Conservation (phyloP, 1,140 invertebrate genomes). For the Anoplophora glabripennis region DNA sequence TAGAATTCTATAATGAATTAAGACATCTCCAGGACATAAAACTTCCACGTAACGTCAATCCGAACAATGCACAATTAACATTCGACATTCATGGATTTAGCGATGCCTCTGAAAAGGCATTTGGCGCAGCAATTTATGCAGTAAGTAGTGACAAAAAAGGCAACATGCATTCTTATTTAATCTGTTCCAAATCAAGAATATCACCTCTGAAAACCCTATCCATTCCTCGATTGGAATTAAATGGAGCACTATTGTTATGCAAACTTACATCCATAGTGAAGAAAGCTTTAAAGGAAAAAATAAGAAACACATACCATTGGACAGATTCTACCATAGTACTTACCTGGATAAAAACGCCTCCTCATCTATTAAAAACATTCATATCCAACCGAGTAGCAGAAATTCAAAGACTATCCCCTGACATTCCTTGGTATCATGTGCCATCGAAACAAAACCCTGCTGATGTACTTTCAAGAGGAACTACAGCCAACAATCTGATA, state of each 20-base stretch:
- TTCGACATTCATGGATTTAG: conserved; percentile 39
- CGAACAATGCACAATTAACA: neutral
- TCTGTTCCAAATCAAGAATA: conserved; percentile 40
- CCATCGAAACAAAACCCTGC: conserved; percentile 41
- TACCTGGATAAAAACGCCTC: conserved; percentile 38
- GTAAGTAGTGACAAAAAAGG: conserved; percentile 21
- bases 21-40: neutral
- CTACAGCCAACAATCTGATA: conserved; percentile 3
- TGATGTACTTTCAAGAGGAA: conserved; percentile 27
- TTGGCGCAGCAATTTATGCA: conserved; percentile 41
- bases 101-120: conserved; percentile 37
- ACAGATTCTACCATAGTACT: conserved; percentile 27
- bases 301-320: conserved; percentile 14
- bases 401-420: conserved; percentile 31
- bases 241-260: conserved; percentile 36
- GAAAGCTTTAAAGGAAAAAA: too few species aligned
- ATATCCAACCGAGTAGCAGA: conserved; percentile 37
- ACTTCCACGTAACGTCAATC: neutral
- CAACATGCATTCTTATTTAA: conserved; percentile 20
- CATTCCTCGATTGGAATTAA: conserved; percentile 40
- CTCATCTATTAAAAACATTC: conserved; percentile 37
- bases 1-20: neutral
- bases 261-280: conserved; percentile 32
- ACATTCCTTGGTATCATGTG: conserved; percentile 38
- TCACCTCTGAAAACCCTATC: conserved; percentile 38